Evolutionary conservation across 2,113 vertebrate species (phyloP).

Genomic region (human): DNA sequence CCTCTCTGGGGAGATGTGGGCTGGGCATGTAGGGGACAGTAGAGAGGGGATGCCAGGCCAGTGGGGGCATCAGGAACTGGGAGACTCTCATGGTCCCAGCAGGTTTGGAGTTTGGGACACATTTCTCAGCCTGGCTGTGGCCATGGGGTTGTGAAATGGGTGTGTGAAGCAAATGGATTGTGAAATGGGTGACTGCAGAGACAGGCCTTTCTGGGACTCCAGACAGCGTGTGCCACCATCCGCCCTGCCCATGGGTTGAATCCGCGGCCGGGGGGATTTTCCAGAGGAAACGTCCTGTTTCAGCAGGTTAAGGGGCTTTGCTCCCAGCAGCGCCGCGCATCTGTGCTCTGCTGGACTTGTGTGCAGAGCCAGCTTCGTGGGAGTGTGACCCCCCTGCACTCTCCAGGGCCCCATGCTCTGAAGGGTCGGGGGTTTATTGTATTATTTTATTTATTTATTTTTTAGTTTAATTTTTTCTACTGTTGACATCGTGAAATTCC

Average conservation of each 20-base stretch:
- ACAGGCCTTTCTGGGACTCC: neutral
- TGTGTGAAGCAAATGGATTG: neutral
- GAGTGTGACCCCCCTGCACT: fast-evolving
- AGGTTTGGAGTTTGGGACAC: neutral
- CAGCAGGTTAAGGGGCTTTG: neutral
- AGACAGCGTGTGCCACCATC: neutral
- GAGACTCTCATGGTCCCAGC: neutral
- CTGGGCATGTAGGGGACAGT: no score
- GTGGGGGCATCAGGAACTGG: neutral
- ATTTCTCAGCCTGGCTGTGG: constrained; percentile 13
- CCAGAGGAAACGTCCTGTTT: neutral
- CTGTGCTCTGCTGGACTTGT: neutral
- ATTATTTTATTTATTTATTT: no score
- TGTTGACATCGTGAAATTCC: neutral
- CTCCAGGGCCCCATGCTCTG: fast-evolving
- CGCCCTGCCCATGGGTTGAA: neutral
- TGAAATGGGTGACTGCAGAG: neutral
- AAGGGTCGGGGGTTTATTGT: no score
- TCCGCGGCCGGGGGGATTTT: neutral
- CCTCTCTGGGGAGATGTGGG: neutral
- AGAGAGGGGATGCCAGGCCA: neutral
- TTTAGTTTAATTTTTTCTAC: neutral
- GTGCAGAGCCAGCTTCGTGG: fast-evolving
- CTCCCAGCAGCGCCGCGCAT: fast-evolving
- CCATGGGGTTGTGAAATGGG: constrained; percentile 17